These are phyloP conservation scores for Hanleya hanleyi DNA, from an alignment of 2,888 invertebrate species.

Conservation along the genomic window DNA sequence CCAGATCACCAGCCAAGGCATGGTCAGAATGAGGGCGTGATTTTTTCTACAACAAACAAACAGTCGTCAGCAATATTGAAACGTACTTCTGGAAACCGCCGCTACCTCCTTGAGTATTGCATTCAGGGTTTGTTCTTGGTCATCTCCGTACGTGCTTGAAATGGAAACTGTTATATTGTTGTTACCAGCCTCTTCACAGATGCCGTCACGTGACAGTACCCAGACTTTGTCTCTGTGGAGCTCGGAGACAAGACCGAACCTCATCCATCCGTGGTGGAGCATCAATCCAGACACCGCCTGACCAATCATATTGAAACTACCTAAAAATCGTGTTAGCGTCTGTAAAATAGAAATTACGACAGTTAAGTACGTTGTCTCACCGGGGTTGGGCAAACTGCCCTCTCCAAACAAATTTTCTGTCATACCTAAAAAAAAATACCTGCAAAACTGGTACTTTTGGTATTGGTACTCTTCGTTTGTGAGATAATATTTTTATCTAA, in stretches of 20 bases:
- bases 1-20: too few species aligned
- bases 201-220: conserved; percentile 35
- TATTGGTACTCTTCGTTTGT: too few species aligned
- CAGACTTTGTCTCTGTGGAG: conserved; percentile 40
- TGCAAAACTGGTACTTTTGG: too few species aligned
- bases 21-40: too few species aligned
- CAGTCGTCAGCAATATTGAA: too few species aligned
- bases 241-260: conserved; percentile 40
- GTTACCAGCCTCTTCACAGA: conserved; percentile 10
- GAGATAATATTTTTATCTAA: too few species aligned
- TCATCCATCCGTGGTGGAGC: conserved; percentile 30
- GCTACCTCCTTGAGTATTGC: conserved; percentile 26
- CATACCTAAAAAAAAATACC: too few species aligned
- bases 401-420: too few species aligned
- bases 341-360: conserved; percentile 16
- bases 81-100: conserved; percentile 36
- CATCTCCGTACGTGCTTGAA: conserved; percentile 8
- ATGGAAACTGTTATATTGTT: conserved; percentile 30
- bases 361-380: too few species aligned
- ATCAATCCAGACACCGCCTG: conserved; percentile 33
- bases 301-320: conserved; percentile 48
- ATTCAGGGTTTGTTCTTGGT: conserved; percentile 9
- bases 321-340: conserved; percentile 48
- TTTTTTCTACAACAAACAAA: background rate
- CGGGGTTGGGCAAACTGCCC: too few species aligned